These are phyloP conservation scores for Hypotaenidia philippensis DNA, from an alignment of 2,797 vertebrate genomes.

Conservation along the genomic window DNA sequence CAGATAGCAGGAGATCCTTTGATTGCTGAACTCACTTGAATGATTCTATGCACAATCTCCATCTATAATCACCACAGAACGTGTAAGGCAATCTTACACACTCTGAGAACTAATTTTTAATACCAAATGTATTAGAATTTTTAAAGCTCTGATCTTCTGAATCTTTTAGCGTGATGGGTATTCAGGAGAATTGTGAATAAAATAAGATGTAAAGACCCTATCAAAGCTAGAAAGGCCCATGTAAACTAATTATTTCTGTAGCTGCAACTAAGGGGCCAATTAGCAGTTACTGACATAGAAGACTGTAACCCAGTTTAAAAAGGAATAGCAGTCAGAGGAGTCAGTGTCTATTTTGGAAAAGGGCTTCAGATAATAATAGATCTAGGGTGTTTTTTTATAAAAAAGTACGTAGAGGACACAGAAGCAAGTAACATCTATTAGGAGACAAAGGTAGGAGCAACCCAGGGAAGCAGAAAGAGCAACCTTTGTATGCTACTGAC, in stretches of 20 bases:
- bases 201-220: neutral
- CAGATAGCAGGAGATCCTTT: neutral
- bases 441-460: neutral
- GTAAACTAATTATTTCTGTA: slow-evolving; percentile 37
- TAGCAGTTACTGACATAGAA: neutral
- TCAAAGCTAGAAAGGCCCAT: neutral
- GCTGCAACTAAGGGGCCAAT: slow-evolving; percentile 55
- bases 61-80: neutral
- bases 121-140: neutral
- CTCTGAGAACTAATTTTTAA: neutral
- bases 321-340: neutral
- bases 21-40: neutral
- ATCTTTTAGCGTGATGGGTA: neutral
- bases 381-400: neutral
- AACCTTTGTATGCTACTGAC: neutral
- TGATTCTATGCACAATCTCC: neutral
- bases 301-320: neutral
- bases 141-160: neutral
- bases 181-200: neutral
- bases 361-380: neutral
- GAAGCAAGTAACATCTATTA: neutral
- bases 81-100: neutral
- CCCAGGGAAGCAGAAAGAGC: neutral
- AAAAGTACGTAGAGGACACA: neutral
- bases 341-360: neutral